Conservation (phyloP, 2,797 vertebrate genomes). For the Uromys caudimaculatus region DNA sequence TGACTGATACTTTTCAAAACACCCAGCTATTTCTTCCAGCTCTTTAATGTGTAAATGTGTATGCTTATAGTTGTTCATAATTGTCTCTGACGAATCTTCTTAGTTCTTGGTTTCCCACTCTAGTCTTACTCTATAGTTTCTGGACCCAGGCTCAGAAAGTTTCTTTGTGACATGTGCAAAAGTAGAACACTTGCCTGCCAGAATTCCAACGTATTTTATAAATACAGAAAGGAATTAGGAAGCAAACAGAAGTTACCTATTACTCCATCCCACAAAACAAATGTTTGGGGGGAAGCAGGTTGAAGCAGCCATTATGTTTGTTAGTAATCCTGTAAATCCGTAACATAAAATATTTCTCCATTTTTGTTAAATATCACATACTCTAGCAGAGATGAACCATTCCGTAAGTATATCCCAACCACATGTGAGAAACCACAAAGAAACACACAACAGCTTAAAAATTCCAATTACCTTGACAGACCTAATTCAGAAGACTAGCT, state of each 20-base stretch:
- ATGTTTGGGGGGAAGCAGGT: background rate
- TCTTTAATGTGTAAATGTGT: background rate
- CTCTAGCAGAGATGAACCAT: slow-evolving; percentile 9
- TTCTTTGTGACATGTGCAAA: background rate
- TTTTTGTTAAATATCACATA: slow-evolving; percentile 18
- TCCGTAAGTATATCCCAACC: slow-evolving; percentile 11
- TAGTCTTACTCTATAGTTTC: background rate
- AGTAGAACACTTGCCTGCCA: background rate
- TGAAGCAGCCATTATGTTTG: slow-evolving; percentile 4
- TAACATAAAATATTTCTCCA: background rate
- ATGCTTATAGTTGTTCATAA: background rate
- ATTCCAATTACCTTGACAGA: background rate
- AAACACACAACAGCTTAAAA: background rate
- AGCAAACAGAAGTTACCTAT: background rate
- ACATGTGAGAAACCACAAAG: slow-evolving; percentile 43
- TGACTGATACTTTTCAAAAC: background rate
- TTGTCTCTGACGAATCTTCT: background rate
- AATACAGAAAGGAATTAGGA: background rate
- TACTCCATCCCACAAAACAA: background rate
- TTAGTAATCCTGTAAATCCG: background rate
- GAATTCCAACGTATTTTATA: background rate
- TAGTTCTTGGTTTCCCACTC: background rate
- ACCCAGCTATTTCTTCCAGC: background rate
- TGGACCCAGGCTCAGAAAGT: background rate
- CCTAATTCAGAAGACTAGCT: background rate